Base-by-base conservation (phyloP, 1,140 invertebrate genomes). In the Saccostrea glomerata region DNA sequence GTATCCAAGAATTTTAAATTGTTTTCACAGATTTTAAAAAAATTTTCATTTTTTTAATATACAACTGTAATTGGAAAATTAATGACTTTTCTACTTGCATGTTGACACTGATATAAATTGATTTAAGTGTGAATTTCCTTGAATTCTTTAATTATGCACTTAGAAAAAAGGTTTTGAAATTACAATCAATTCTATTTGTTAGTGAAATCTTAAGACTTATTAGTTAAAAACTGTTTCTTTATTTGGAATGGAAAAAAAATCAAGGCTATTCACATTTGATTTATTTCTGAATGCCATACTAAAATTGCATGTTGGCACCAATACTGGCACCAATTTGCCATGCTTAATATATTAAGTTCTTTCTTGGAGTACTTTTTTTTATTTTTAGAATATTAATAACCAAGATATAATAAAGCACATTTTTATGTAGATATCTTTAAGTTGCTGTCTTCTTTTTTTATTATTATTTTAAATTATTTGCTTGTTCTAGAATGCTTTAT, bases 221-320 rank as follows among this genome's bases (percentile, higher is more conserved):
- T n/a, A n/a, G n/a, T n/a, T n/a, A 36, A 47, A 7, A 5, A 47
- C 1, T 7, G 2, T 47, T 47, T 47, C 5, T 3, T 47, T 47
- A 47, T 47, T 47, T 47, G 5, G 5, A 47, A 2, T 1, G 25
- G 5, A n/a, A 70, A 70, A 13, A 84, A 56, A 54, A 56, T 84
- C 82, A 84, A 84, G 55, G 55, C 7, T n/a, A 84, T 84, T 54
- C 82, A 54, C 30, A 7, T 54, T 54, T 55, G 20, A 54, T 47
- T 54, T 56, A 17, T 84, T 54, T 56, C 82, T 55, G 47, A 54
- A 84, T 55, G 82, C 82, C 82, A 55, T 54, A 84, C 40, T 55
- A 55, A 84, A 55, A 23, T 84, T 84, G 55, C 82, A 84, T 84
- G 40, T 84, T 56, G 55, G 82, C 70, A 77, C 15, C 70, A 77